Evolutionary conservation across 1,140 invertebrate genomes (phyloP), one percentile per base, ranked within the genome.

Genomic region (Eupristina koningsbergeri): DNA sequence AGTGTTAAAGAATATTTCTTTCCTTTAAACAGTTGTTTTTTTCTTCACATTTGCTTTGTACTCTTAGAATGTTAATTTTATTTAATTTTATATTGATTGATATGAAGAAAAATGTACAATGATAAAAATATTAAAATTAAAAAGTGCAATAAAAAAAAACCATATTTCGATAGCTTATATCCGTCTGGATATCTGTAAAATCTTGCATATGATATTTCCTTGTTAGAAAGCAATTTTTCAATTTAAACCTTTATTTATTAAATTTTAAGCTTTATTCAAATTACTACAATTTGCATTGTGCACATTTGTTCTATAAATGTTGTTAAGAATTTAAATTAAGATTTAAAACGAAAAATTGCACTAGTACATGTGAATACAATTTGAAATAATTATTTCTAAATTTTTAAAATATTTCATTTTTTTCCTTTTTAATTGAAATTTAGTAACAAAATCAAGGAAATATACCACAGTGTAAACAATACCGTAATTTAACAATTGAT

Each of bases 371-470:
- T 74, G 63, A 73, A 79, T 84, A 78, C 74, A 84, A 63, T 47
- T 73, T 78, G 76, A 63, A 41, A 75, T 75, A 84, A 80, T 71
- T 79, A 78, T 39, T 83, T 17, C 36, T 71, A 63, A 63, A 83
- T 83, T 34, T 47, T 67, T 41, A 61, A 53, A 31, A n/a, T n/a
- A n/a, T n/a, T n/a, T n/a, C n/a, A n/a, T 22, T 67, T 77, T 74
- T 53, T 83, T 78, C 53, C 34, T 50, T 61, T 77, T 83, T 83
- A 53, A 80, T 75, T 67, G 64, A 84, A 84, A 80, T 81, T 77
- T 9, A 76, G 77, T 84, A 84, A 84, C 83, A 84, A 80, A 84
- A 80, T n/a, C 78, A 84, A 84, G 83, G 47, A 81, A 84, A 80
- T 64, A 81, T 84, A 81, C 83, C 83, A 84, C 77, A 76, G 64